Base-by-base conservation (phyloP, 2,113 vertebrate genomes). In the Saccopteryx leptura region DNA sequence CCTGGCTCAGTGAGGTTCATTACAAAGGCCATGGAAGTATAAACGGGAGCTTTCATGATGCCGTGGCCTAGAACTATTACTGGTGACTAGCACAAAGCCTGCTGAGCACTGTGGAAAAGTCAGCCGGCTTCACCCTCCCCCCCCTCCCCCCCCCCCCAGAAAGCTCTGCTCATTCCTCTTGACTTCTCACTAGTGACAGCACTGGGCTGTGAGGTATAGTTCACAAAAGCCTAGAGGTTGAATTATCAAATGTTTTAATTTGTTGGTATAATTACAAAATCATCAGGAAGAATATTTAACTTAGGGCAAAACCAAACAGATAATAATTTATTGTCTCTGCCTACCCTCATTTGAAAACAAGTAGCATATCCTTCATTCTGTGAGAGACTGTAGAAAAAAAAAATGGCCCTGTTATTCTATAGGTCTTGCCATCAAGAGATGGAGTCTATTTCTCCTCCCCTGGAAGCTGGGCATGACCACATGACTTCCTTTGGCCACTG, bases 331-430 rank as follows among this genome's bases (percentile, higher is more conserved):
- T 89, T 86, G 94, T 31, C 5, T 91, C 56, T 11, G 80, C 28
- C 60, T 5, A 91, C 17, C 4, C 48, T 90, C 23, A 84, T 17
- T 28, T 92, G 81, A 95, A 96, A 79, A 87, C 24, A 87, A 97
- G 66, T 31, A 60, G 58, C 60, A 18, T 18, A 52, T 60, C 80
- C 81, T 95, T 66, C 24, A 85, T 23, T 21, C 65, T 82, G 46
- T 81, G 31, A 91, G 1, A 61, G 28, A 69, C 1, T 58, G 13
- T 66, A 78, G 78, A 12, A 21, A 52, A 28, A 28, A 39, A 86
- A 58, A 48, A 46, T 10, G n/a, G 10, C 69, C 33, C 48, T 93
- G 48, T 58, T 92, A 72, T 52, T 96, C 95, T 78, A 85, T 0
- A 95, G 88, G 2, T 87, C 26, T 52, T 93, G 14, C 54, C 26